These are phyloP conservation scores for Microplitis manilae DNA, from an alignment of 2,888 invertebrate species.

Conservation along the genomic window DNA sequence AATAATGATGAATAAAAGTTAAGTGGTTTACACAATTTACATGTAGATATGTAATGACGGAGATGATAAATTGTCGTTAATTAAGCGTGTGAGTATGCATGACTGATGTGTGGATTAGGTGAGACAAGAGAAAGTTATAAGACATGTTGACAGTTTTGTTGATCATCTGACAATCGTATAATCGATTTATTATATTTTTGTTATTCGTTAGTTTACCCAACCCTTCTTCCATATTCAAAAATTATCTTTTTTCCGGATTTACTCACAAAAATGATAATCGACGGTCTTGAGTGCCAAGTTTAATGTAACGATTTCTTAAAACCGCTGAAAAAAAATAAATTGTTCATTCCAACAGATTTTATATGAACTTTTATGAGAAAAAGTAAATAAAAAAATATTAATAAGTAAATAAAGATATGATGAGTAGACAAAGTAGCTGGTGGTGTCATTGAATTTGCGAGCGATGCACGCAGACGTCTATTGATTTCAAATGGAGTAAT, in stretches of 20 bases:
- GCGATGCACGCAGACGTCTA: too few relatives aligned
- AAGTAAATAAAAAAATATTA: constrained; percentile 1
- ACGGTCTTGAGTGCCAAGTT: constrained; percentile 56
- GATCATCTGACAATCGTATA: background rate
- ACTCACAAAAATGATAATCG: constrained; percentile 69
- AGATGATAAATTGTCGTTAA: constrained; percentile 3
- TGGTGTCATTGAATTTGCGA: background rate
- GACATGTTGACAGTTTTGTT: constrained; percentile 12
- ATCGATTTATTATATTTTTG: background rate
- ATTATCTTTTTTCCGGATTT: constrained; percentile 43
- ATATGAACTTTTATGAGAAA: background rate
- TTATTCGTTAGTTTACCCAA: background rate
- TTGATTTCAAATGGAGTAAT: background rate
- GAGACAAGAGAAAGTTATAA: constrained; percentile 28
- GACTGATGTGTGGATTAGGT: constrained; percentile 26
- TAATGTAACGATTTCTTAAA: constrained; percentile 61
- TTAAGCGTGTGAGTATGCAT: constrained; percentile 28
- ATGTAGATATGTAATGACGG: background rate
- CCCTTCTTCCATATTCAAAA: too few relatives aligned
- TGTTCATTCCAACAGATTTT: constrained; percentile 2
- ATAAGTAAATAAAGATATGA: background rate
- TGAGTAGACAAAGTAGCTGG: background rate
- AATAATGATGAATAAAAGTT: constrained; percentile 6
- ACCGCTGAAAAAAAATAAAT: constrained; percentile 58
- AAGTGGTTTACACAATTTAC: constrained; percentile 8